Percentiles rank a stretch among this genome's conserved stretches.
phyloP scores from a whole-genome alignment of 2,888 invertebrate species.

The Rhagophthalmus giganteus region DNA sequence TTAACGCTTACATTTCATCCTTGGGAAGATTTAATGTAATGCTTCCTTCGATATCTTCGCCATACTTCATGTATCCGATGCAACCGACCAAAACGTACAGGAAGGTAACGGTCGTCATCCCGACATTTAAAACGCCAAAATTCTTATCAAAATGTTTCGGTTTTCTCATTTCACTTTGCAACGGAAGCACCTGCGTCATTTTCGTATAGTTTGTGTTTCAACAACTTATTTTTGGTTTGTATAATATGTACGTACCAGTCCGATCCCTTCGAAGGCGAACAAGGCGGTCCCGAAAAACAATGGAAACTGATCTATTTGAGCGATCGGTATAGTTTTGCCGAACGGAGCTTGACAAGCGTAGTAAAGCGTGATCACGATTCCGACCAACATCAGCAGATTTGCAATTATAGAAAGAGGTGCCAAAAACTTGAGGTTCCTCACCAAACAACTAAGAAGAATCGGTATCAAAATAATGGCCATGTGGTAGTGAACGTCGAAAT shows the following conservation, averaged over 20 bases:
- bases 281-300: constrained; percentile 95
- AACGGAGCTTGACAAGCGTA: constrained; percentile 71
- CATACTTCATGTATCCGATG: constrained; percentile 86
- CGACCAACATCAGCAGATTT: constrained; percentile 74
- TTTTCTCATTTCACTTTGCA: constrained; percentile 88
- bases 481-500: constrained; percentile 68
- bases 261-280: constrained; percentile 96
- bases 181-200: constrained; percentile 90
- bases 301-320: constrained; percentile 67
- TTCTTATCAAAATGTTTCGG: constrained; percentile 77
- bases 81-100: constrained; percentile 84
- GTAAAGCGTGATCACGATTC: constrained; percentile 77
- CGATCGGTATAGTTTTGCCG: constrained; percentile 63
- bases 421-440: constrained; percentile 74
- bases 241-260: too few species aligned
- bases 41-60: constrained; percentile 78
- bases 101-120: constrained; percentile 78
- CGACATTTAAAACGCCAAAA: constrained; percentile 85
- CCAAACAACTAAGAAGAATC: constrained; percentile 72
- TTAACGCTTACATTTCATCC: constrained; percentile 62
- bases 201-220: too few species aligned
- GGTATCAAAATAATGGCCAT: constrained; percentile 76
- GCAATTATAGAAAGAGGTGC: constrained; percentile 79
- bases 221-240: too few species aligned
- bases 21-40: constrained; percentile 84